Conservation (phyloP, 2,113 vertebrate genomes). For the Daboia siamensis region DNA sequence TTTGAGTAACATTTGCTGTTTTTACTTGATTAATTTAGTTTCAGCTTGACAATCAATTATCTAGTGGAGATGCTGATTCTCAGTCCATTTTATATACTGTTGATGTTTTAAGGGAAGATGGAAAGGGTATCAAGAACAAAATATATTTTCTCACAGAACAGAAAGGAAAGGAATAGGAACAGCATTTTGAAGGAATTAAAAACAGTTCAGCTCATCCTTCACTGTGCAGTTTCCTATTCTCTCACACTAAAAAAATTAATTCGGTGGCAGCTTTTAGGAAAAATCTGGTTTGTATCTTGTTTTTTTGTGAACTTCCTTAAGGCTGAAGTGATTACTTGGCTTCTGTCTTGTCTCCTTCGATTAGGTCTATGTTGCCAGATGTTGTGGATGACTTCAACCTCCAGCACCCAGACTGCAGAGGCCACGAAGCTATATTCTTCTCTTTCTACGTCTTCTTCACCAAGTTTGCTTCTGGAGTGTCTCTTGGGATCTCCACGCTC, state of each 20-base stretch:
- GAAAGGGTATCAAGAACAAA: not conserved
- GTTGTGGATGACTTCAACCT: constrained; percentile 92
- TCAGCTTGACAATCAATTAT: too few species aligned
- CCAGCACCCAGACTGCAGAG: constrained; percentile 75
- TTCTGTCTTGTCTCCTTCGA: accelerated
- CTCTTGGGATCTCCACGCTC: constrained; percentile 90
- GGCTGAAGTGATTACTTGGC: not conserved
- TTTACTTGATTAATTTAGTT: too few species aligned
- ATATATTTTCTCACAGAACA: not conserved
- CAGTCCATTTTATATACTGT: not conserved
- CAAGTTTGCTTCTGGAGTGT: constrained; percentile 91
- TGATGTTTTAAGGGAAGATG: not conserved
- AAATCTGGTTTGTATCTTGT: not conserved
- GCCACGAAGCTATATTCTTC: constrained; percentile 92
- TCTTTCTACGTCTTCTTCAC: constrained; percentile 97
- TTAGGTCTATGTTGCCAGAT: constrained; percentile 94
- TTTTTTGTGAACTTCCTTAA: not conserved
- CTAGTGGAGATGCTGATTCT: not conserved
- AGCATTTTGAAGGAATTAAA: not conserved
- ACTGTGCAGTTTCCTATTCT: not conserved
- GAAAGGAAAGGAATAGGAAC: not conserved
- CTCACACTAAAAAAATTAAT: not conserved
- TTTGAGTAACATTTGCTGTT: too few species aligned
- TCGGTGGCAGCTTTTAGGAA: not conserved
- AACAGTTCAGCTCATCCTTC: not conserved